Evolutionary conservation across 1,140 invertebrate species (phyloP).

Genomic region (Maconellicoccus hirsutus): DNA sequence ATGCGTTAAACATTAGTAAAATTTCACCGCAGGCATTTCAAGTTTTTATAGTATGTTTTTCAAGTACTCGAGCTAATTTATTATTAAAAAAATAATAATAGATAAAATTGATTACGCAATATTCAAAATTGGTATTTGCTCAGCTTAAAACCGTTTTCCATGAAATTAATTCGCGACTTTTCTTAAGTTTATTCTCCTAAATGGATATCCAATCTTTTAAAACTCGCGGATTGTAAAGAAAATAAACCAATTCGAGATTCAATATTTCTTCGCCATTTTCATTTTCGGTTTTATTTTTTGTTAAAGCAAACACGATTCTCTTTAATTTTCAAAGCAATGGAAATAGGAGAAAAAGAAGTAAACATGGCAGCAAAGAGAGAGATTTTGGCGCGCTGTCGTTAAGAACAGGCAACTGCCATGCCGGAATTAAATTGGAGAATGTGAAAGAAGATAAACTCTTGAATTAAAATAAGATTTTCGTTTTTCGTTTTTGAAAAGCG

Average conservation of each 20-base stretch:
- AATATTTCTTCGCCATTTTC: constrained; percentile 15
- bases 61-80: too few species aligned
- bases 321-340: constrained; percentile 1
- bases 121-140: too few species aligned
- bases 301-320: constrained; percentile 18
- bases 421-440: constrained; percentile 20
- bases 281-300: constrained; percentile 18
- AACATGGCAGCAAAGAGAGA: constrained; percentile 27
- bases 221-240: not conserved
- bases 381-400: constrained; percentile 24
- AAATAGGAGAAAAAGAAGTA: constrained; percentile 21
- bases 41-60: too few species aligned
- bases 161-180: constrained; percentile 14
- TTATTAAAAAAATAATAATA: too few species aligned
- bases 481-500: constrained; percentile 18
- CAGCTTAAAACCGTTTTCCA: not conserved
- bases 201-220: constrained; percentile 1
- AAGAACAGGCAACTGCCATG: constrained; percentile 19
- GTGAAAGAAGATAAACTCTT: constrained; percentile 22
- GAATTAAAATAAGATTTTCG: constrained; percentile 22
- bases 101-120: too few species aligned
- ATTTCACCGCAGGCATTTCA: too few species aligned
- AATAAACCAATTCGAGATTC: constrained; percentile 7
- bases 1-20: too few species aligned
- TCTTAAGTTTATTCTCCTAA: not conserved